Percentiles rank a stretch among this genome's conserved stretches.
Evolutionary conservation across 2,888 invertebrate genomes (phyloP).

Genomic region (Limenitis camilla): DNA sequence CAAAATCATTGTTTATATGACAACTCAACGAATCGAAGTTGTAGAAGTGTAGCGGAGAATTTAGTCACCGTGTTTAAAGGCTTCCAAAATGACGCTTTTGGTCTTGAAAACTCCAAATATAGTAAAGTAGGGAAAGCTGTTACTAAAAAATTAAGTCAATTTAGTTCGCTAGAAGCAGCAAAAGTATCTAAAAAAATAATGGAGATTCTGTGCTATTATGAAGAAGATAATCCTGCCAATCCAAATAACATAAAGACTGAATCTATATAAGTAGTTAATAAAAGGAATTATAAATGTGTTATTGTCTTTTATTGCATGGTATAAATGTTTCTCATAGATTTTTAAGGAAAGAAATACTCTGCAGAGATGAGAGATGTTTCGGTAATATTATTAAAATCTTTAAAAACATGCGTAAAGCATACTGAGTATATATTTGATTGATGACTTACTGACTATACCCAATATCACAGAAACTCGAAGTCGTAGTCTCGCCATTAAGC

Average conservation of each 20-base stretch:
- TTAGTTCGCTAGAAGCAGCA: slow-evolving; percentile 54
- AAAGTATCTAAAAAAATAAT: slow-evolving; percentile 46
- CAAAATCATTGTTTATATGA: slow-evolving; percentile 22
- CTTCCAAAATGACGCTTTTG: slow-evolving; percentile 52
- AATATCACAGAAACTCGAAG: too few species aligned
- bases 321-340: too few species aligned
- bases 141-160: slow-evolving; percentile 42
- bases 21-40: slow-evolving; percentile 27
- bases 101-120: slow-evolving; percentile 44
- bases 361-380: too few species aligned
- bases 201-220: slow-evolving; percentile 51
- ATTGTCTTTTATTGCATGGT: too few species aligned
- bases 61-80: slow-evolving; percentile 46
- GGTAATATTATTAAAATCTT: too few species aligned
- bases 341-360: too few species aligned
- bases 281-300: background rate
- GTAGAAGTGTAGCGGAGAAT: slow-evolving; percentile 45
- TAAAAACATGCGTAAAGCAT: too few species aligned
- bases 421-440: too few species aligned
- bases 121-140: slow-evolving; percentile 45
- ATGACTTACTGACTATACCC: too few species aligned
- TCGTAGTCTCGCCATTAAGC: too few species aligned
- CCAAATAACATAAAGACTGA: slow-evolving; percentile 42
- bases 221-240: slow-evolving; percentile 53
- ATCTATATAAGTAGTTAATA: background rate